Percentiles rank a stretch among this genome's conserved stretches.
phyloP scores from a whole-genome alignment of 1,140 invertebrate species.

The Capitella teleta region DNA sequence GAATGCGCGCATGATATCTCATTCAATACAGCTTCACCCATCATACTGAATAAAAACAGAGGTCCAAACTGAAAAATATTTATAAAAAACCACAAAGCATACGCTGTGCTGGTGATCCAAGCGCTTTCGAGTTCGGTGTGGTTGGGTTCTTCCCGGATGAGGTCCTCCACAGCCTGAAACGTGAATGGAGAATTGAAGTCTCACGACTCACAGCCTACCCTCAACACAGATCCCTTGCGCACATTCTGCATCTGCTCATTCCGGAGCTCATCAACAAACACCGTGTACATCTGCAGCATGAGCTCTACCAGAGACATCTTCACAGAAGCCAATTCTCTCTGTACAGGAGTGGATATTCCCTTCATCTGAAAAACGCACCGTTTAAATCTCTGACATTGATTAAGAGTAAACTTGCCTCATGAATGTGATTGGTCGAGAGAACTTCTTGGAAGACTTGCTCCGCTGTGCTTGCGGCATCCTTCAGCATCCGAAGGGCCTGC shows the following conservation, averaged over 20 bases:
- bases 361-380: slow-evolving; percentile 1
- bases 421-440: no score
- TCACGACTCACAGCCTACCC: not conserved
- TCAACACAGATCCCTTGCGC: slow-evolving; percentile 3
- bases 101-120: no score
- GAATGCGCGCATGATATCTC: no score
- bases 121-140: slow-evolving; percentile 24
- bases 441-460: no score
- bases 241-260: slow-evolving; percentile 21
- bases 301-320: slow-evolving; percentile 22
- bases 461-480: no score
- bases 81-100: no score
- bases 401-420: no score
- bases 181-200: not conserved
- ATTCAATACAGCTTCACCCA: no score
- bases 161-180: slow-evolving; percentile 30
- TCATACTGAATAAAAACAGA: no score
- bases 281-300: slow-evolving; percentile 28
- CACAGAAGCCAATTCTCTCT: slow-evolving; percentile 28
- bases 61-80: no score
- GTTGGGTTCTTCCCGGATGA: slow-evolving; percentile 21
- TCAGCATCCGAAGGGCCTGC: no score
- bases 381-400: no score
- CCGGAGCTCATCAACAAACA: slow-evolving; percentile 22
- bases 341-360: slow-evolving; percentile 22